Evolutionary conservation across 2,113 vertebrate species (phyloP), one percentile per base, ranked within the genome.

Genomic region (Sinocyclocheilus anophthalmus): DNA sequence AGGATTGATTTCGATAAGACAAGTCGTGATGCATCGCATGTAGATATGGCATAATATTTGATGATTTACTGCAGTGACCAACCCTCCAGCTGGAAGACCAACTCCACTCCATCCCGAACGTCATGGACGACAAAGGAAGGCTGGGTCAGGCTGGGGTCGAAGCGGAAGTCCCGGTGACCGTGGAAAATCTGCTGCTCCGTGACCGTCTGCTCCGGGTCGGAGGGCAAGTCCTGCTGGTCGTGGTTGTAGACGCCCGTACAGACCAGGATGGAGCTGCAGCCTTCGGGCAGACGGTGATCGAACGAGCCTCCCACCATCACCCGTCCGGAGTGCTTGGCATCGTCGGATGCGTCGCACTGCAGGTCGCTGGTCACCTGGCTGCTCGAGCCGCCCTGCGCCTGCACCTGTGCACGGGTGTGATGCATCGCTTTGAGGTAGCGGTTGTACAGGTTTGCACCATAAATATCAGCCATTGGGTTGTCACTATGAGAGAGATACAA

Each of bases 361-460:
- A 86, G 22, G 48, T 90, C 88, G 12, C 77, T 77, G 0, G 83
- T 84, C 50, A 84, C 59, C 3, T 81, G 84, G 13, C 80, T 24
- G 18, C 59, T 65, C 73, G 53, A 55, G n/a, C 85, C 89, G 13
- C 85, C 92, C 84, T 91, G 92, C 0, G 89, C 83, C 75, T 93
- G 92, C 45, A 87, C 89, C 72, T 84, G 89, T 42, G 79, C 76
- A 14, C 59, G 91, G 87, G 18, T 87, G 45, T 88, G 90, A 1
- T 1, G 92, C 65, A 90, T 91, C 33, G 94, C 88, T 88, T 95
- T 94, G 90, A 99, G 95, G 94, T 96, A 95, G 91, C 73, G 94
- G 93, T 99, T 95, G 93, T 97, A 99, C 84, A 99, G 95, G 92
- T 99, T 99, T 88, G 98, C 98, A 1, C 98, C 98, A 0, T 97